Evolutionary conservation across 2,888 invertebrate genomes (phyloP).

Genomic region (Chaitophorus viminalis): DNA sequence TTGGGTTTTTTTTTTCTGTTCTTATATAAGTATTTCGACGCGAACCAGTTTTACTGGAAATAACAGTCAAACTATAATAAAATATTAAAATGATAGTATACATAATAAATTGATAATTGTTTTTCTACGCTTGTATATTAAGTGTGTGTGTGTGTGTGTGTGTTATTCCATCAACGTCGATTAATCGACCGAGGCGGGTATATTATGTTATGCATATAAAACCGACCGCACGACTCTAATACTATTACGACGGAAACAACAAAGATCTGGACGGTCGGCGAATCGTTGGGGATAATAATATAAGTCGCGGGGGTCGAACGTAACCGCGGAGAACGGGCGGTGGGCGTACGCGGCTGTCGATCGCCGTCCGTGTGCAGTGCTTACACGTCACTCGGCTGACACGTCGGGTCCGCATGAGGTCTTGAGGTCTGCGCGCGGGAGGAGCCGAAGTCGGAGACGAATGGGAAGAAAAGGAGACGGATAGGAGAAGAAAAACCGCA

Average conservation of each 20-base stretch:
- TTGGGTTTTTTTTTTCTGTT: neutral
- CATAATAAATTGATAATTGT: constrained; percentile 36
- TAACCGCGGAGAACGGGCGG: neutral
- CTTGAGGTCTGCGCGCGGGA: constrained; percentile 29
- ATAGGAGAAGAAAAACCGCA: neutral
- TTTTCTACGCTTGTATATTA: neutral
- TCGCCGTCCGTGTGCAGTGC: neutral
- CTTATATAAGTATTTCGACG: neutral
- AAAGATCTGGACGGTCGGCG: too few species aligned
- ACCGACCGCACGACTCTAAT: too few species aligned
- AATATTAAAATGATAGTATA: neutral
- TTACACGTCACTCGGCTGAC: constrained; percentile 20
- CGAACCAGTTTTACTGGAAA: constrained; percentile 47
- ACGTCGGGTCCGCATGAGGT: constrained; percentile 26
- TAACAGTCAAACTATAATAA: neutral
- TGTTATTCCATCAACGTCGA: neutral
- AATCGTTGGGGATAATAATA: neutral
- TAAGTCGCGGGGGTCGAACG: too few species aligned
- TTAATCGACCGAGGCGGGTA: neutral
- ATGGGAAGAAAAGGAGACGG: neutral
- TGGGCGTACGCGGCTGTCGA: constrained; percentile 57
- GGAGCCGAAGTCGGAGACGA: neutral
- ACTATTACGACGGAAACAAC: too few species aligned
- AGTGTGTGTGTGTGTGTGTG: too few species aligned
- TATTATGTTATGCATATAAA: too few species aligned